phyloP scores from a whole-genome alignment of 2,888 invertebrate genomes.

The Hirudinaria manillensis region DNA sequence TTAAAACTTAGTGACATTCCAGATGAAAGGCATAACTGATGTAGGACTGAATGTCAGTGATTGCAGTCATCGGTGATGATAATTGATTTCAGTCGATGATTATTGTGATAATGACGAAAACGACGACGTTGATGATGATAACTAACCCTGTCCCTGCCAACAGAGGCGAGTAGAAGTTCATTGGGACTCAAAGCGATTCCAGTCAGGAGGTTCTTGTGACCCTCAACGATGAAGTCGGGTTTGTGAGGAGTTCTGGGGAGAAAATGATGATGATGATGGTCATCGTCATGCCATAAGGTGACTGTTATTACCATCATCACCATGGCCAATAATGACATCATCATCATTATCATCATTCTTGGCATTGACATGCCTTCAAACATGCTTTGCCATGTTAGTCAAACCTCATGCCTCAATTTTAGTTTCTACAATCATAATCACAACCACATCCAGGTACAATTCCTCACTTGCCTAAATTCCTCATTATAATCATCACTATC shows the following conservation, averaged over 20 bases:
- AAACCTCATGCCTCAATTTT: no score
- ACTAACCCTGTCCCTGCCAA: slow-evolving; percentile 16
- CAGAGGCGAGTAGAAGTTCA: not conserved
- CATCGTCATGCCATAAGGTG: no score
- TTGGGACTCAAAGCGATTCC: slow-evolving; percentile 7
- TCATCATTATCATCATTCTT: no score
- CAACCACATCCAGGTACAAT: no score
- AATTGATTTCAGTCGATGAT: not conserved
- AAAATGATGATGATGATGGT: no score
- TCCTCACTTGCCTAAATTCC: not conserved
- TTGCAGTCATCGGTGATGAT: not conserved
- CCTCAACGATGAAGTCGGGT: not conserved
- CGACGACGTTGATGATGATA: not conserved
- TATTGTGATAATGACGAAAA: no score
- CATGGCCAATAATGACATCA: no score
- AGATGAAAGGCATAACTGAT: not conserved
- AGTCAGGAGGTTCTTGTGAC: not conserved
- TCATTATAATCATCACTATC: not conserved
- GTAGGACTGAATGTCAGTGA: not conserved
- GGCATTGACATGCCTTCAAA: no score
- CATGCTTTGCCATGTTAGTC: no score
- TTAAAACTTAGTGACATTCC: no score
- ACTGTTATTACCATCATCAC: no score
- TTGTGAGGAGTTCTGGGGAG: not conserved
- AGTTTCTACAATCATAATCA: no score